These are phyloP conservation scores for Lasioglossum morio DNA, from an alignment of 2,888 invertebrate species.

Conservation along the genomic window DNA sequence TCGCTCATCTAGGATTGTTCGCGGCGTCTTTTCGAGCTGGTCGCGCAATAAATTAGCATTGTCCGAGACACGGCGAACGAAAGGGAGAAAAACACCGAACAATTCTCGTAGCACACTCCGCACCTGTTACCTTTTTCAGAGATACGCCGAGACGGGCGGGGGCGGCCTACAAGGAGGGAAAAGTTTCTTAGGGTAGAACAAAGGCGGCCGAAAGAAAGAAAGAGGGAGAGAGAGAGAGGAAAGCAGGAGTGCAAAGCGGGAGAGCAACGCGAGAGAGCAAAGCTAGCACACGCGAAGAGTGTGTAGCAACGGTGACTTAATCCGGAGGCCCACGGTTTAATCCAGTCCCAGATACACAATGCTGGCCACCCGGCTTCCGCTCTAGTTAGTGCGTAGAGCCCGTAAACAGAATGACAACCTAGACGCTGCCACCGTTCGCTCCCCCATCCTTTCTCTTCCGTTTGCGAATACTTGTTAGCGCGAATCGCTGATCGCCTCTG, in stretches of 20 bases:
- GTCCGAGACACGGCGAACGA: constrained; percentile 54
- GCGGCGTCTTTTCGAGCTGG: constrained; percentile 55
- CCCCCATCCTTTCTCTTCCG: neutral
- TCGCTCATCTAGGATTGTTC: constrained; percentile 63
- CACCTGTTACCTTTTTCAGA: constrained; percentile 78
- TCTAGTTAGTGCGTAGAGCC: constrained; percentile 77
- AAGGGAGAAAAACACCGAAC: constrained; percentile 13
- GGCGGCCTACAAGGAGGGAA: constrained; percentile 15
- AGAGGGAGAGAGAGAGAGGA: constrained; percentile 18
- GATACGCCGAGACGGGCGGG: constrained; percentile 40
- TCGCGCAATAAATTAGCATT: constrained; percentile 74
- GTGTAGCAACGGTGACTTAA: constrained; percentile 70
- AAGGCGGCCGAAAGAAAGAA: constrained; percentile 13
- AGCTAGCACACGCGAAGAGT: constrained; percentile 42
- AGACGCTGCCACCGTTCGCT: constrained; percentile 36
- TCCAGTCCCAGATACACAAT: constrained; percentile 73
- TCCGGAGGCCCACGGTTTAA: constrained; percentile 67
- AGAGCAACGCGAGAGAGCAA: no score
- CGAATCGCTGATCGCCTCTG: neutral
- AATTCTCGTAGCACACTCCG: constrained; percentile 66
- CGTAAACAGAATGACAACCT: constrained; percentile 75
- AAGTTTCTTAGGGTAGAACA: constrained; percentile 40
- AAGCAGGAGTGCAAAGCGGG: constrained; percentile 23
- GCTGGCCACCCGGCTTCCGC: constrained; percentile 78
- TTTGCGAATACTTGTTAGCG: neutral